Evolutionary conservation across 1,140 invertebrate species (phyloP).

Genomic region (Gyrodactylus bullatarudis): DNA sequence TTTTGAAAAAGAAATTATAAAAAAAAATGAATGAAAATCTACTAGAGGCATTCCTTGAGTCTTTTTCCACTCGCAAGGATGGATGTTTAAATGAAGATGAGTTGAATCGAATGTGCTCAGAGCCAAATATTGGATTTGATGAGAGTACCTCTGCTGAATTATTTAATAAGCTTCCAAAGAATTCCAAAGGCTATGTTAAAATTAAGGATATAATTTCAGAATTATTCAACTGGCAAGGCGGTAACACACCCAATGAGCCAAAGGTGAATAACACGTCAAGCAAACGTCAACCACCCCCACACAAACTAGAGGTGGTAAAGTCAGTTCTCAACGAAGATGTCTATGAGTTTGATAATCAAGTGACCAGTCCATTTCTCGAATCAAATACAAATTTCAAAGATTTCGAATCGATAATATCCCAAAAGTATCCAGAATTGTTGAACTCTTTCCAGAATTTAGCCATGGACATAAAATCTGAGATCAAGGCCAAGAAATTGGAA

Average conservation of each 20-base stretch:
- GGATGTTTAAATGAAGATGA: background rate
- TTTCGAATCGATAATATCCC: background rate
- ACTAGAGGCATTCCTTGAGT: background rate
- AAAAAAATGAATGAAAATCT: background rate
- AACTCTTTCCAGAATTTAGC: background rate
- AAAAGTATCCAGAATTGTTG: background rate
- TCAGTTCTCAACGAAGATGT: too few relatives aligned
- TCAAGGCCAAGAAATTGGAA: background rate
- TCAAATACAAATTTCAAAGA: background rate
- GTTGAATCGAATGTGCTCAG: background rate
- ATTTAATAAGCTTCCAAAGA: background rate
- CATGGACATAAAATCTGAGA: background rate
- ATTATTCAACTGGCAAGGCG: background rate
- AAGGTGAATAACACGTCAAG: too few relatives aligned
- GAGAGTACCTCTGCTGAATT: background rate
- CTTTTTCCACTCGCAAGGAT: background rate
- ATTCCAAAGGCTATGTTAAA: background rate
- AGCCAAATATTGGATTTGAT: background rate
- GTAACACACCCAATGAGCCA: background rate
- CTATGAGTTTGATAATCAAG: background rate
- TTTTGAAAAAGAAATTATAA: too few relatives aligned
- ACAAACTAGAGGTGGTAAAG: too few relatives aligned
- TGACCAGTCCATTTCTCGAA: background rate
- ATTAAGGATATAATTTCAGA: background rate
- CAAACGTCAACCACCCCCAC: too few relatives aligned